These are phyloP conservation scores for Noturus placidus DNA, from an alignment of 2,113 vertebrate species.

Conservation along the genomic window DNA sequence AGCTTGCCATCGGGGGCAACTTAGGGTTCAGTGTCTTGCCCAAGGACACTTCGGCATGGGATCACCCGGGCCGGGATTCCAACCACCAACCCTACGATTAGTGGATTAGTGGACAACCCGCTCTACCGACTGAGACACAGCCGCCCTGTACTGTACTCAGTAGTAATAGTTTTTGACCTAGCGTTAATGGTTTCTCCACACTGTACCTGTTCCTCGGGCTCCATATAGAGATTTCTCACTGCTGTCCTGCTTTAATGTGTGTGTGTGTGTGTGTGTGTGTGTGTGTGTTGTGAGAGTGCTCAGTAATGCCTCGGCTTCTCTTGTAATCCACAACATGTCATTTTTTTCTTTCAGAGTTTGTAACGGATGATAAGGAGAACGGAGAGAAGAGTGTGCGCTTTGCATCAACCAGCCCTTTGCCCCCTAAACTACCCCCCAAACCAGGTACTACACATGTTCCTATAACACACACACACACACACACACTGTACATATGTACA, in stretches of 20 bases:
- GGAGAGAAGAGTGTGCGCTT: conserved; percentile 66
- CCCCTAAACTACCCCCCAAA: conserved; percentile 43
- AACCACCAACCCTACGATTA: too few relatives aligned
- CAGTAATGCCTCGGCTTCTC: not conserved
- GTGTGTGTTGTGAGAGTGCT: not conserved
- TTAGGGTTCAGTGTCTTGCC: too few relatives aligned
- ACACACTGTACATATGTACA: not conserved
- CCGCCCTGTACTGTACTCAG: not conserved
- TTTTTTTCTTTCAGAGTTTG: conserved; percentile 63
- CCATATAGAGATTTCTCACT: too few relatives aligned
- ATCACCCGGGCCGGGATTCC: too few relatives aligned
- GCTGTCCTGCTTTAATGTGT: not conserved
- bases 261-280: conserved; percentile 6
- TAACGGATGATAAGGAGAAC: conserved; percentile 70
- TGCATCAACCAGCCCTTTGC: not conserved
- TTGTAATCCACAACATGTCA: not conserved
- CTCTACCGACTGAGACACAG: too few relatives aligned
- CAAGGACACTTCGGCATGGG: too few relatives aligned
- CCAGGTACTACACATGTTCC: conserved; percentile 59
- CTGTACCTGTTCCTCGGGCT: not conserved
- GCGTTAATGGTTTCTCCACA: not conserved
- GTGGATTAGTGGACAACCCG: too few relatives aligned
- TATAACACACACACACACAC: not conserved
- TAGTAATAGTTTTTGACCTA: not conserved
- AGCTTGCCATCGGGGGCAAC: too few relatives aligned